Evolutionary conservation across 2,888 invertebrate genomes (phyloP).

Genomic region (Epirrhoe tristata): DNA sequence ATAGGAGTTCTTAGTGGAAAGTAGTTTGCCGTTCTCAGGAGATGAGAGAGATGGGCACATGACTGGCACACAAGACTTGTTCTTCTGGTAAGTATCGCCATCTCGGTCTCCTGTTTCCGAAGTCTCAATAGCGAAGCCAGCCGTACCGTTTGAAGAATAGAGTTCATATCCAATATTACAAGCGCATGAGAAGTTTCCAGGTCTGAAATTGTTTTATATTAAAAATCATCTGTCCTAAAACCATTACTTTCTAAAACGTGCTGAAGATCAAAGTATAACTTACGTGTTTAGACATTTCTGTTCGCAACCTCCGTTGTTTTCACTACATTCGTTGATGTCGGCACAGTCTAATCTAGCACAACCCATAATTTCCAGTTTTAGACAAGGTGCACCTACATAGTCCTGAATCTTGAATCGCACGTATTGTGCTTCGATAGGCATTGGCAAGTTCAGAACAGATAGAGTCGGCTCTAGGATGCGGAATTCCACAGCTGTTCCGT

Average conservation of each 20-base stretch:
- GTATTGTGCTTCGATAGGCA: constrained; percentile 96
- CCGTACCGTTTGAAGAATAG: constrained; percentile 94
- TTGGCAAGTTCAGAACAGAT: constrained; percentile 95
- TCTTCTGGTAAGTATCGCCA: constrained; percentile 94
- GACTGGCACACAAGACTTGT: constrained; percentile 97
- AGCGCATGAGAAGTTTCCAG: constrained; percentile 94
- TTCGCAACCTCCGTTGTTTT: constrained; percentile 95
- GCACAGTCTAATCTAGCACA: constrained; percentile 95
- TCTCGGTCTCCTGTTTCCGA: constrained; percentile 95
- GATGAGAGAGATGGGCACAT: constrained; percentile 92
- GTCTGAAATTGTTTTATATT: constrained; percentile 72
- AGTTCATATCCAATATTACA: constrained; percentile 97
- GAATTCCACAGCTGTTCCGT: constrained; percentile 97
- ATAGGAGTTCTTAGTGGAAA: constrained; percentile 92
- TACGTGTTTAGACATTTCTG: constrained; percentile 95
- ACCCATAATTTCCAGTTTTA: constrained; percentile 96
- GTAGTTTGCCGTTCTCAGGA: constrained; percentile 94
- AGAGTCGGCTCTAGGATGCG: constrained; percentile 94
- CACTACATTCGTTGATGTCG: constrained; percentile 95
- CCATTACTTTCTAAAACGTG: background rate
- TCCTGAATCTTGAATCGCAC: constrained; percentile 94
- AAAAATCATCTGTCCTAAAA: background rate
- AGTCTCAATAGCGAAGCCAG: constrained; percentile 92
- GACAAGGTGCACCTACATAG: constrained; percentile 94
- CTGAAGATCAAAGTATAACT: constrained; percentile 48